These are phyloP conservation scores for Caenorhabditis sp. DNA, from an alignment of 2,888 invertebrate species.

Conservation along the genomic window DNA sequence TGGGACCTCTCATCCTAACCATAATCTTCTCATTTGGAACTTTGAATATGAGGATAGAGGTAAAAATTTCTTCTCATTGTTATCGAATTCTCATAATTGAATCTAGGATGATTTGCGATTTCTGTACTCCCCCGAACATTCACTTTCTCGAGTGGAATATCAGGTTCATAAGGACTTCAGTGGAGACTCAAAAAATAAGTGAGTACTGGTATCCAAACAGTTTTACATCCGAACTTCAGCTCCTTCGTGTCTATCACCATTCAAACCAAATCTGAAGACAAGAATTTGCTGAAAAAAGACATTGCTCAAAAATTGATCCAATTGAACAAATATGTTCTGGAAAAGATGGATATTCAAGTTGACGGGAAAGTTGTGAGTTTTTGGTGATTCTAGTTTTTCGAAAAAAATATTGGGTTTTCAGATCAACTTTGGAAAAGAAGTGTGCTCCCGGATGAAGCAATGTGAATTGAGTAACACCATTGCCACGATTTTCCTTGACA, in stretches of 20 bases:
- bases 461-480: slow-evolving; percentile 81
- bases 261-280: slow-evolving; percentile 74
- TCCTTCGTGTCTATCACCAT: slow-evolving; percentile 81
- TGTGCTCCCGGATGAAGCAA: slow-evolving; percentile 77
- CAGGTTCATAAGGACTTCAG: slow-evolving; percentile 81
- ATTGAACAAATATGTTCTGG: slow-evolving; percentile 78
- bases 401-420: slow-evolving; percentile 2
- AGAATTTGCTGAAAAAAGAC: slow-evolving; percentile 75
- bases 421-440: slow-evolving; percentile 79
- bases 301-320: slow-evolving; percentile 68
- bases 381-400: slow-evolving; percentile 67
- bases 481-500: slow-evolving; percentile 80
- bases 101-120: slow-evolving; percentile 82
- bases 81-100: slow-evolving; percentile 14
- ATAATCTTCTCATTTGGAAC: slow-evolving; percentile 77
- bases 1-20: slow-evolving; percentile 79
- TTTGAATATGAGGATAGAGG: slow-evolving; percentile 78
- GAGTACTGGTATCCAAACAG: slow-evolving; percentile 21
- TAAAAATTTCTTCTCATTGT: slow-evolving; percentile 60
- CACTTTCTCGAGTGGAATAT: slow-evolving; percentile 81
- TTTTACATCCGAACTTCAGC: slow-evolving; percentile 64
- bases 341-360: slow-evolving; percentile 80
- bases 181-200: slow-evolving; percentile 82
- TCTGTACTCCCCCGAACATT: slow-evolving; percentile 82
- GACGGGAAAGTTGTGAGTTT: slow-evolving; percentile 66